These are phyloP conservation scores for Allacma fusca DNA, from an alignment of 2,888 invertebrate species.

Conservation along the genomic window DNA sequence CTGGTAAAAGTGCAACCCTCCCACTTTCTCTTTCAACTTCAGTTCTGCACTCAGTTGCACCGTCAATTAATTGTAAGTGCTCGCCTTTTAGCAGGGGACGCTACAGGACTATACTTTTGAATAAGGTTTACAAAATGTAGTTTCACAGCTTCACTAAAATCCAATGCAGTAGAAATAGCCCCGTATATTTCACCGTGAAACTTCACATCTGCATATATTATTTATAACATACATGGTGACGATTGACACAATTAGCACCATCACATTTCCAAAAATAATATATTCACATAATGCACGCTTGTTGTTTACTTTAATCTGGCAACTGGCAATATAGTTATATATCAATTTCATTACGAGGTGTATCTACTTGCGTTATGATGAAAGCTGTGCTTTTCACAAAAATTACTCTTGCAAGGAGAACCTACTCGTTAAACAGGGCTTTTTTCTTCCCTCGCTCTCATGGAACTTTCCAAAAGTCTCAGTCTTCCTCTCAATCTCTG, in stretches of 20 bases:
- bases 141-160: background rate
- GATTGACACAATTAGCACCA: slow-evolving; percentile 37
- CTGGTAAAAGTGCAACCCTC: background rate
- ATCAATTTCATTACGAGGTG: too few relatives aligned
- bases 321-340: background rate
- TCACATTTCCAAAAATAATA: slow-evolving; percentile 11
- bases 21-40: background rate
- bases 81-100: background rate
- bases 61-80: slow-evolving; percentile 15
- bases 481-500: too few relatives aligned
- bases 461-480: too few relatives aligned
- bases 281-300: slow-evolving; percentile 18
- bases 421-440: too few relatives aligned
- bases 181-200: background rate
- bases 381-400: too few relatives aligned
- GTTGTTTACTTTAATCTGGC: slow-evolving; percentile 1
- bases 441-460: too few relatives aligned
- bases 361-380: too few relatives aligned
- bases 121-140: background rate
- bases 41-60: slow-evolving; percentile 5
- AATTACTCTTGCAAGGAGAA: too few relatives aligned
- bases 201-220: background rate
- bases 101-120: background rate
- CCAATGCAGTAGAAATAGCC: background rate
- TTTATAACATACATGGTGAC: slow-evolving; percentile 16